A percentile compares a stretch with the other conserved stretches of the same genome.
Conservation (phyloP, 2,797 vertebrate genomes). For the Pseudomugil tenellus region DNA sequence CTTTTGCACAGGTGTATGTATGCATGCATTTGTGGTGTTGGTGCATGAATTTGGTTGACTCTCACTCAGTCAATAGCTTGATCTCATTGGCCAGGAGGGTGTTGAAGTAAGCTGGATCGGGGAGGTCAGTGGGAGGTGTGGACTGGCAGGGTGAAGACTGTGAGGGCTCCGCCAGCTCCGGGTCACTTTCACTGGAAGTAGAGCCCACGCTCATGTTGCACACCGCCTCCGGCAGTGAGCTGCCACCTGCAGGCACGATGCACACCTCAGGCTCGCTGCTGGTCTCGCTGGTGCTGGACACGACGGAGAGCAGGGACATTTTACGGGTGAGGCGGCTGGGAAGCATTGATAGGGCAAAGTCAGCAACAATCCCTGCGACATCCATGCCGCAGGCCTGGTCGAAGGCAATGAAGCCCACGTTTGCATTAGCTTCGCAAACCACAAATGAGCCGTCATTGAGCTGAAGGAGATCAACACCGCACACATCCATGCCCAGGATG, state of each 20-base stretch:
- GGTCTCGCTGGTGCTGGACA: constrained; percentile 88
- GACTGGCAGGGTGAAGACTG: constrained; percentile 75
- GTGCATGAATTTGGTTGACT: constrained; percentile 58
- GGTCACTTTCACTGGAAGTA: constrained; percentile 90
- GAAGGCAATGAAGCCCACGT: constrained; percentile 92
- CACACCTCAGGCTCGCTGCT: constrained; percentile 88
- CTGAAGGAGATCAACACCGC: constrained; percentile 91
- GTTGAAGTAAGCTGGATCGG: constrained; percentile 87
- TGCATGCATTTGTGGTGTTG: constrained; percentile 38
- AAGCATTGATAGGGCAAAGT: constrained; percentile 90
- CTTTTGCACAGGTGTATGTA: constrained; percentile 40
- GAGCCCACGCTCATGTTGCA: constrained; percentile 89
- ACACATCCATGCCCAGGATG: constrained; percentile 94
- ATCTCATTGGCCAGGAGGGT: constrained; percentile 89
- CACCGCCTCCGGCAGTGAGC: constrained; percentile 82
- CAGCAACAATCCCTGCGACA: constrained; percentile 89
- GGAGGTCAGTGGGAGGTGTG: constrained; percentile 62
- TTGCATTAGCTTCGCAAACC: constrained; percentile 93
- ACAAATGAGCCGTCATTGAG: constrained; percentile 90
- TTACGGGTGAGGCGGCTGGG: constrained; percentile 87
- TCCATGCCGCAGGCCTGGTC: constrained; percentile 92
- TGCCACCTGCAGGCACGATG: constrained; percentile 54
- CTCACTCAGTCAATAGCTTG: constrained; percentile 91
- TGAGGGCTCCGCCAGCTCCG: constrained; percentile 85
- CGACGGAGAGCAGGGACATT: constrained; percentile 88